A percentile compares a stretch with the other conserved stretches of the same genome.
These are phyloP conservation scores for Astreopora myriophthalma DNA, from an alignment of 64 coral and sea anemone genomes.

Conservation along the genomic window DNA sequence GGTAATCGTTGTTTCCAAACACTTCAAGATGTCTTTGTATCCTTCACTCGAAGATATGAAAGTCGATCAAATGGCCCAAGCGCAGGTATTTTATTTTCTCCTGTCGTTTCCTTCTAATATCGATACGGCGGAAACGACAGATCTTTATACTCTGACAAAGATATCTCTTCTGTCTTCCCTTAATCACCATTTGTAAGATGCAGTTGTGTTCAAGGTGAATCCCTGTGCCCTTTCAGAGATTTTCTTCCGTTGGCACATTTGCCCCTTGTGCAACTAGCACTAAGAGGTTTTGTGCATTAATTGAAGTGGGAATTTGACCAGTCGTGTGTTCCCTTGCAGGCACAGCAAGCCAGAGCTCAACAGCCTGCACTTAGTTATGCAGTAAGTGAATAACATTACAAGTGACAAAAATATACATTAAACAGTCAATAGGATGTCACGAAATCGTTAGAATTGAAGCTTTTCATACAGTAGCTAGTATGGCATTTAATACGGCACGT, in stretches of 20 bases:
- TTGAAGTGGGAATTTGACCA: not conserved
- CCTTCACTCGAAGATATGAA: constrained; percentile 98
- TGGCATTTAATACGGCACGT: too few species aligned
- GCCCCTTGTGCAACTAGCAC: too few species aligned
- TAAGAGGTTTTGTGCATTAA: too few species aligned
- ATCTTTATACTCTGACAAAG: too few species aligned
- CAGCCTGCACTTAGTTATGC: constrained; percentile 67
- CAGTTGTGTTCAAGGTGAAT: too few species aligned
- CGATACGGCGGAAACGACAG: too few species aligned
- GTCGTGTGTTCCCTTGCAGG: constrained; percentile 17
- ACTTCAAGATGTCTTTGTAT: constrained; percentile 90
- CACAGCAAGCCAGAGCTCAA: constrained; percentile 60
- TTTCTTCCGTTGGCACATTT: not conserved
- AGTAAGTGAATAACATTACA: constrained; percentile 66
- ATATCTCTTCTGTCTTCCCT: too few species aligned
- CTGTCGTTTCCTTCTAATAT: not conserved
- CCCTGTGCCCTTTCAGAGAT: too few species aligned
- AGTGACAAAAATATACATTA: not conserved
- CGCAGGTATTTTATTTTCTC: constrained; percentile 64
- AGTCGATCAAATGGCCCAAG: constrained; percentile 91
- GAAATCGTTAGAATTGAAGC: too few species aligned
- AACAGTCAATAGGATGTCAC: too few species aligned
- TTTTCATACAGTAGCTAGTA: too few species aligned
- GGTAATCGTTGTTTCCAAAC: constrained; percentile 7
- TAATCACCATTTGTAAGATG: too few species aligned